A percentile compares a stretch with the other conserved stretches of the same genome.
Conservation (phyloP, 2,113 vertebrate genomes). For the Spea bombifrons region DNA sequence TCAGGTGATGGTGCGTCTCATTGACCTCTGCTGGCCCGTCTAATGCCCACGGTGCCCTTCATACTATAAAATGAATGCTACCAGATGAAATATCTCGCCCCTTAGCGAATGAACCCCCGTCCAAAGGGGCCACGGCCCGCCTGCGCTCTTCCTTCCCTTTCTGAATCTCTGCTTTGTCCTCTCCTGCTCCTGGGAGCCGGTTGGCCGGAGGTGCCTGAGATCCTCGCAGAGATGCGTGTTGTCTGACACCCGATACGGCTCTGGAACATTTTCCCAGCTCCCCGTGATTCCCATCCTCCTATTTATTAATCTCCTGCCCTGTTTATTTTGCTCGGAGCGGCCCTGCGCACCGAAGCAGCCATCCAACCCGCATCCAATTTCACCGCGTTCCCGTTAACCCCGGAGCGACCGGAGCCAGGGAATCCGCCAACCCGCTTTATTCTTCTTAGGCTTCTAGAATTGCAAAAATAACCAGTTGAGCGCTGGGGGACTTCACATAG, state of each 20-base stretch:
- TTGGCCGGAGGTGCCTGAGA: not conserved
- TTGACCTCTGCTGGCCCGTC: no score
- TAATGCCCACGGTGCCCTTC: no score
- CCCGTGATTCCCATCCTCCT: not conserved
- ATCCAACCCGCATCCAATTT: not conserved
- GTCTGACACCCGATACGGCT: constrained; percentile 7
- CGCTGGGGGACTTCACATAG: no score
- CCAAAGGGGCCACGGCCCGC: not conserved
- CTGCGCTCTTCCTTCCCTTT: not conserved
- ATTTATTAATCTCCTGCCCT: constrained; percentile 22
- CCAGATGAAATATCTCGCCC: no score
- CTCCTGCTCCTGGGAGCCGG: not conserved
- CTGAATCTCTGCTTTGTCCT: not conserved
- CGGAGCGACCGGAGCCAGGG: not conserved
- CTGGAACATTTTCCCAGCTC: constrained; percentile 9
- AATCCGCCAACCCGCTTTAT: not conserved
- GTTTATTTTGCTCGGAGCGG: constrained; percentile 15
- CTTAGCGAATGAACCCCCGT: no score
- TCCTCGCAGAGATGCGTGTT: constrained; percentile 3
- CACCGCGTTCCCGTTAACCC: not conserved
- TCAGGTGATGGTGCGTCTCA: no score
- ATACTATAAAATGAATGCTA: no score
- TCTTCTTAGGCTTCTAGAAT: no score
- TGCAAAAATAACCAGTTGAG: no score
- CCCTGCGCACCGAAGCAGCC: constrained; percentile 1